Conservation (phyloP, 1,140 invertebrate species). For the Cydia fagiglandana region DNA sequence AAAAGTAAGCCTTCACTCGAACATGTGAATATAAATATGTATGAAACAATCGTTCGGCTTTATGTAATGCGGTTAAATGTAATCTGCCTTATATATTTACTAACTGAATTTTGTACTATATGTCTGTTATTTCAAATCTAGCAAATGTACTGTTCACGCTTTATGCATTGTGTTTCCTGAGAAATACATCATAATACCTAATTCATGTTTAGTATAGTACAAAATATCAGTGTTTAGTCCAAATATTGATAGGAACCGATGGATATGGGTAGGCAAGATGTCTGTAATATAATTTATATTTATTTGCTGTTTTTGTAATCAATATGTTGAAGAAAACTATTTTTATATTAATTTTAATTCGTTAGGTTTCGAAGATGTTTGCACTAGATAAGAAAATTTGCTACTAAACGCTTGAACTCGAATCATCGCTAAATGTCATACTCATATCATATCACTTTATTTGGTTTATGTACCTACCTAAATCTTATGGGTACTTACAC, state of each 20-base stretch:
- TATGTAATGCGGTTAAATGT: conserved; percentile 23
- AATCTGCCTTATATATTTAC: conserved; percentile 28
- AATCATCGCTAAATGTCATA: neutral
- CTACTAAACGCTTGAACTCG: conserved; percentile 11
- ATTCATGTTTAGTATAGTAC: conserved; percentile 11
- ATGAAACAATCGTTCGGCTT: conserved; percentile 34
- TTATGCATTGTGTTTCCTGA: too few species aligned
- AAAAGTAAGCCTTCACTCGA: conserved; percentile 36
- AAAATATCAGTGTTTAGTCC: conserved; percentile 40
- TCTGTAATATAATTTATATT: conserved; percentile 36
- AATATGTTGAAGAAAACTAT: conserved; percentile 19
- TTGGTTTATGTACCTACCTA: neutral
- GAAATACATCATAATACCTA: neutral
- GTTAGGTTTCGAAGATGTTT: conserved; percentile 18
- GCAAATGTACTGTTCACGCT: neutral
- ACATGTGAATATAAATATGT: conserved; percentile 38
- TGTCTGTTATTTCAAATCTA: neutral
- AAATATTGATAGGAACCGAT: conserved; percentile 51
- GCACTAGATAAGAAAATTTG: conserved; percentile 22
- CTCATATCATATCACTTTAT: neutral
- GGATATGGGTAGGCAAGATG: conserved; percentile 27
- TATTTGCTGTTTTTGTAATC: conserved; percentile 22
- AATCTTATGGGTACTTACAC: neutral
- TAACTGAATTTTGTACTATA: conserved; percentile 25
- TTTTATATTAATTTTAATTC: conserved; percentile 27